Evolutionary conservation across 2,797 vertebrate genomes (phyloP).

Genomic region (Lagodon rhomboides): DNA sequence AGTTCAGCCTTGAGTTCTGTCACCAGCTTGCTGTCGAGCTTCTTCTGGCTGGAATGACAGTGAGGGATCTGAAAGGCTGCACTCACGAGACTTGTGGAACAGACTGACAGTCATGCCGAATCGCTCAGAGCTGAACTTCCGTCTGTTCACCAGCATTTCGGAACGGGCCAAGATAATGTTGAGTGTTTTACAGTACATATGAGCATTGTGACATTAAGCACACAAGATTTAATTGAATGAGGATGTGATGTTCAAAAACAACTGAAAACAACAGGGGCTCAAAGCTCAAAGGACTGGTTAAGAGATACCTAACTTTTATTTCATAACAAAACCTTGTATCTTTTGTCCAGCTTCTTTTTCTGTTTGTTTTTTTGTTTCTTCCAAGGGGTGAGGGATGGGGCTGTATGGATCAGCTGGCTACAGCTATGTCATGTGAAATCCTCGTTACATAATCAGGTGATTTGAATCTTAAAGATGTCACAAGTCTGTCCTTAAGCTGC

Average conservation of each 20-base stretch:
- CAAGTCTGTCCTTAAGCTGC: conserved; percentile 18
- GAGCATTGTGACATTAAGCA: not conserved
- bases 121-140: not conserved
- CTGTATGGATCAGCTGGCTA: conserved; percentile 8
- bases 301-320: too few species aligned
- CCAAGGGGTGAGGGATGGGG: not conserved
- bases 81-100: not conserved
- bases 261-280: not conserved
- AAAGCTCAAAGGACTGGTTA: not conserved
- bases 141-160: not conserved
- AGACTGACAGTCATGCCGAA: not conserved
- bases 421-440: conserved; percentile 30
- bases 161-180: not conserved
- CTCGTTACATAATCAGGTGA: conserved; percentile 28
- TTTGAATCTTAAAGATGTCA: conserved; percentile 2
- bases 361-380: too few species aligned
- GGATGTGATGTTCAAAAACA: not conserved
- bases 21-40: not conserved
- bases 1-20: conserved; percentile 4
- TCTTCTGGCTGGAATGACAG: not conserved
- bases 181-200: not conserved
- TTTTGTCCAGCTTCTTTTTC: too few species aligned
- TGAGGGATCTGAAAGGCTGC: not conserved
- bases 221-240: not conserved
- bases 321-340: too few species aligned